A percentile compares a stretch with the other conserved stretches of the same genome.
Evolutionary conservation across 2,888 invertebrate species (phyloP).

Genomic region (Dichetophora obliterata): DNA sequence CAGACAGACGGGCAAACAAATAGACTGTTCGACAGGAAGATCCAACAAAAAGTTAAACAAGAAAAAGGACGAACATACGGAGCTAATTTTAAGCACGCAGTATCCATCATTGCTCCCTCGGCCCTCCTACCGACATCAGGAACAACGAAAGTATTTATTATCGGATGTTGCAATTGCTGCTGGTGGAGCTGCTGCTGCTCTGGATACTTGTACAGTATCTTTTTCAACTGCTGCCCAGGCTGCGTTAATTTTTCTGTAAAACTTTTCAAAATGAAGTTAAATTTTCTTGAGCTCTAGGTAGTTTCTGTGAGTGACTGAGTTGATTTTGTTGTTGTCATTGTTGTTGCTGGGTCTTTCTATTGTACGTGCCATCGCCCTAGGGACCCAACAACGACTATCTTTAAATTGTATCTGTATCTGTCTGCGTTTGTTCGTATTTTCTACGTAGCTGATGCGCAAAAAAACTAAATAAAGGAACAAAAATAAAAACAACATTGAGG

Average conservation of each 20-base stretch:
- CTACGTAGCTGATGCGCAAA: conserved; percentile 4
- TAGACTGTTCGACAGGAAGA: neutral
- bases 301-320: conserved; percentile 35
- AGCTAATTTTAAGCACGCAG: neutral
- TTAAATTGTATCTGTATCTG: conserved; percentile 47
- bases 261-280: conserved; percentile 36
- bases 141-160: conserved; percentile 18
- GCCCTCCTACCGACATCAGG: conserved; percentile 27
- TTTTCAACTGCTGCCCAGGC: neutral
- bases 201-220: neutral
- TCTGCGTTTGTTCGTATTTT: conserved; percentile 24
- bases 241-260: conserved; percentile 19
- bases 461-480: conserved; percentile 39
- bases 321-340: conserved; percentile 36
- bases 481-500: conserved; percentile 45
- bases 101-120: neutral
- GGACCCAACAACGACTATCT: conserved; percentile 48
- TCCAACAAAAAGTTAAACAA: conserved; percentile 35
- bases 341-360: neutral
- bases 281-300: conserved; percentile 32
- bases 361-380: conserved; percentile 35
- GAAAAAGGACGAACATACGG: conserved; percentile 48
- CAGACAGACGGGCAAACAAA: neutral
- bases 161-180: conserved; percentile 9
- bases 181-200: neutral